Evolutionary conservation across 2,113 vertebrate species (phyloP).

Genomic region (Psittacula cyanocephala): DNA sequence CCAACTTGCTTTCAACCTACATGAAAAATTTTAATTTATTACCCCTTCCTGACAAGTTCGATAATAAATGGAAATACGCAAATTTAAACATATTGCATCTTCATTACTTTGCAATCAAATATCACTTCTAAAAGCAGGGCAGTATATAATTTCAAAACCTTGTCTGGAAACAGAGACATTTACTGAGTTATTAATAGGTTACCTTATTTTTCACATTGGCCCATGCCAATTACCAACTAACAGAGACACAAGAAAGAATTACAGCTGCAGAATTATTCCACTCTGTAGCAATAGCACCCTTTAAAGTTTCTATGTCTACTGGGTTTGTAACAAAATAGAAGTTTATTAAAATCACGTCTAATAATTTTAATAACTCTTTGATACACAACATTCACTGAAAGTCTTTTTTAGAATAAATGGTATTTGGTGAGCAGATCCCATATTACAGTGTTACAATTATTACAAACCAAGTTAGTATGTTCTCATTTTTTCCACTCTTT

Average conservation of each 20-base stretch:
- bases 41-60: background rate
- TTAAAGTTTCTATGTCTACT: background rate
- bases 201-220: background rate
- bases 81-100: background rate
- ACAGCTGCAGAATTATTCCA: background rate
- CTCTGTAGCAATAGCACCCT: background rate
- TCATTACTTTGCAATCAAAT: background rate
- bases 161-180: background rate
- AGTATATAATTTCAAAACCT: background rate
- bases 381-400: background rate
- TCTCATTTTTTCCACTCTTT: background rate
- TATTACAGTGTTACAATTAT: background rate
- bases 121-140: background rate
- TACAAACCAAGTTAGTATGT: background rate
- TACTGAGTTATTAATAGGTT: background rate
- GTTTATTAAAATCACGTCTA: background rate
- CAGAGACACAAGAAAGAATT: background rate
- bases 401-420: background rate
- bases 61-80: background rate
- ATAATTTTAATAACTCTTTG: background rate
- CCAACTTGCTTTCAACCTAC: background rate
- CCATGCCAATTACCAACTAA: background rate
- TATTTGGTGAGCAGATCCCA: background rate
- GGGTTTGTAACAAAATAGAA: background rate
- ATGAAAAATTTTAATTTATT: background rate